Evolutionary conservation across 2,888 invertebrate genomes (phyloP).

Genomic region (Cephus runcator): DNA sequence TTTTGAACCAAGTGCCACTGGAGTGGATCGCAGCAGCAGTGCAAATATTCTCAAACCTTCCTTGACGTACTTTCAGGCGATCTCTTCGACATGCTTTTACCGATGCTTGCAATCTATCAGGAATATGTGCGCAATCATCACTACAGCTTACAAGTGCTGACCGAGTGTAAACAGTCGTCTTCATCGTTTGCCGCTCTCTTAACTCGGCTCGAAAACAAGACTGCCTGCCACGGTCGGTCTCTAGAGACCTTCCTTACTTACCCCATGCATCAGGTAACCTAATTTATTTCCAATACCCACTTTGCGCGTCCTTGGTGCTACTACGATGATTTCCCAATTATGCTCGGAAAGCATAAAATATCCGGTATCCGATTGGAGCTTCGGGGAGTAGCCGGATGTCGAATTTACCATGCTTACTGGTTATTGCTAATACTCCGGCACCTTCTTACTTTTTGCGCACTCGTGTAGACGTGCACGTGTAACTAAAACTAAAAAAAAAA

Average conservation of each 20-base stretch:
- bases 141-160: slow-evolving; percentile 90
- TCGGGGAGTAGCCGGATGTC: not conserved
- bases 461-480: too few species aligned
- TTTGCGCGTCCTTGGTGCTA: not conserved
- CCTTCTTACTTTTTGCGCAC: too few species aligned
- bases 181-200: slow-evolving; percentile 81
- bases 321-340: not conserved
- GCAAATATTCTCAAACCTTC: not conserved
- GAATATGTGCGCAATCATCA: slow-evolving; percentile 95
- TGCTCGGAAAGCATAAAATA: not conserved
- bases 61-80: slow-evolving; percentile 74
- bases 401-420: too few species aligned
- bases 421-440: too few species aligned
- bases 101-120: slow-evolving; percentile 95
- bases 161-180: slow-evolving; percentile 89
- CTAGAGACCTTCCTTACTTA: slow-evolving; percentile 91
- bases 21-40: not conserved
- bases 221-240: slow-evolving; percentile 85
- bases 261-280: slow-evolving; percentile 90
- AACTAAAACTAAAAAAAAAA: too few species aligned
- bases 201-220: slow-evolving; percentile 84
- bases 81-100: slow-evolving; percentile 92
- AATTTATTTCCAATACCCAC: slow-evolving; percentile 1
- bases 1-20: not conserved
- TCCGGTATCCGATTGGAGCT: not conserved